These are phyloP conservation scores for Motacilla alba DNA, from an alignment of 2,113 vertebrate genomes.

Conservation along the genomic window DNA sequence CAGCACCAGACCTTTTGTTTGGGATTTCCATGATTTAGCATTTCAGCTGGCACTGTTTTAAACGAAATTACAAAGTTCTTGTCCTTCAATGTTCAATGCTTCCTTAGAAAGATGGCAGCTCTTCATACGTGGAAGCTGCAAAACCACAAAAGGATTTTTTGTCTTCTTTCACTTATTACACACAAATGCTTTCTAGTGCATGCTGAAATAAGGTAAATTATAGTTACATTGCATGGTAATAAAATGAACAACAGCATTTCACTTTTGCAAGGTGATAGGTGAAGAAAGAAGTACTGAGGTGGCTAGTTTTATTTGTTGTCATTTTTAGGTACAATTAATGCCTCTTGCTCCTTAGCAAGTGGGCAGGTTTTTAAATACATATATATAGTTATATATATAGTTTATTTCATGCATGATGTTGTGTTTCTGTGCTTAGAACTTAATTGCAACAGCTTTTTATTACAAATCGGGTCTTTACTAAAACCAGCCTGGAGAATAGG, in stretches of 20 bases:
- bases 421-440: not conserved
- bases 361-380: not conserved
- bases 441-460: not conserved
- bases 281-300: not conserved
- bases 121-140: not conserved
- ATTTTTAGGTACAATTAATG: not conserved
- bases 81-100: not conserved
- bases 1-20: not conserved
- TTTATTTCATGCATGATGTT: not conserved
- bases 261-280: not conserved
- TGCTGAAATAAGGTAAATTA: not conserved
- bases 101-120: not conserved
- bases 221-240: not conserved
- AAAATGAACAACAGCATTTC: not conserved
- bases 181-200: not conserved
- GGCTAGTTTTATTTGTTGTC: not conserved
- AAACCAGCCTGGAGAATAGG: not conserved
- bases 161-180: not conserved
- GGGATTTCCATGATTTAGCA: not conserved
- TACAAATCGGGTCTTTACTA: not conserved
- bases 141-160: not conserved
- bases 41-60: constrained; percentile 2
- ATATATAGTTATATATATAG: not conserved
- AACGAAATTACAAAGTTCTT: not conserved
- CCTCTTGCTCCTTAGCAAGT: not conserved